phyloP scores from a whole-genome alignment of 2,888 invertebrate species.

The Neoscelio sp. region DNA sequence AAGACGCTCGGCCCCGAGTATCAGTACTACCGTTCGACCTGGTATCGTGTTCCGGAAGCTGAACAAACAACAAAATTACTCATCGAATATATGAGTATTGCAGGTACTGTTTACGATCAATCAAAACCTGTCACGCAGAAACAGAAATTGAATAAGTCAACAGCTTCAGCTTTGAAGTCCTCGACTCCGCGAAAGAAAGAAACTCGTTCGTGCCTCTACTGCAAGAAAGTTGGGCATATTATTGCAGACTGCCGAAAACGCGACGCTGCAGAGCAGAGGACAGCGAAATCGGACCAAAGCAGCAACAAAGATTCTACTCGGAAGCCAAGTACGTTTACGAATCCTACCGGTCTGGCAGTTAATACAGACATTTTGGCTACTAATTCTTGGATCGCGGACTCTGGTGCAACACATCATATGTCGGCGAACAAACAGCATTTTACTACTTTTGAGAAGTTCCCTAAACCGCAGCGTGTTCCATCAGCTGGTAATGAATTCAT shows the following conservation, averaged over 20 bases:
- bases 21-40: conserved; percentile 61
- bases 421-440: conserved; percentile 52
- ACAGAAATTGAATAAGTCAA: conserved; percentile 20
- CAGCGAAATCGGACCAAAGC: too few species aligned
- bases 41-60: conserved; percentile 66
- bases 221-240: conserved; percentile 63
- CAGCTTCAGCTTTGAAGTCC: neutral
- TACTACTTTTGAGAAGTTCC: conserved; percentile 21
- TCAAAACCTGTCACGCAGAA: conserved; percentile 16
- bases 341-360: conserved; percentile 35
- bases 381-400: conserved; percentile 63
- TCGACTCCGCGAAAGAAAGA: conserved; percentile 6
- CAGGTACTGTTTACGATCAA: conserved; percentile 47
- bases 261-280: conserved; percentile 23
- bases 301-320: too few species aligned
- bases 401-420: conserved; percentile 52
- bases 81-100: conserved; percentile 62
- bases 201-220: conserved; percentile 54
- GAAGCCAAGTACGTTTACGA: conserved; percentile 57
- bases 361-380: conserved; percentile 42
- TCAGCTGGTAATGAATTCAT: conserved; percentile 49
- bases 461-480: conserved; percentile 29
- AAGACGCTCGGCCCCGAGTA: too few species aligned
- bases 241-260: conserved; percentile 56
- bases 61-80: conserved; percentile 63